phyloP scores from a whole-genome alignment of 2,113 vertebrate genomes.

The Tenebrosternarchus preto region DNA sequence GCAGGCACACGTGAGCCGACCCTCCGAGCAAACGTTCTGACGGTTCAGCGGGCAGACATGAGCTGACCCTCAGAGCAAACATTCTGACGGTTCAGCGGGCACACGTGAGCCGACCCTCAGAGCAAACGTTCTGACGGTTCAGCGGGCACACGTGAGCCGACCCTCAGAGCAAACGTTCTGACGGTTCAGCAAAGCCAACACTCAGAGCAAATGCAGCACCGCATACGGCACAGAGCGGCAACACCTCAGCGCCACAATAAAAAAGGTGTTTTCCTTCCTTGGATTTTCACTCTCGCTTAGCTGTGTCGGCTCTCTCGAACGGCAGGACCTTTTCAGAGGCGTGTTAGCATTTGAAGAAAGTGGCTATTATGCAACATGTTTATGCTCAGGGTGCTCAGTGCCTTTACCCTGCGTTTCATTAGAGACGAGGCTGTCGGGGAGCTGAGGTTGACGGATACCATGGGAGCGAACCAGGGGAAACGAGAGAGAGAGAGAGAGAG shows the following conservation, averaged over 20 bases:
- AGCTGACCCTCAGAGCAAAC: not conserved
- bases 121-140: not conserved
- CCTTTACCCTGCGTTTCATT: conserved; percentile 58
- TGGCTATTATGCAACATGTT: conserved; percentile 69
- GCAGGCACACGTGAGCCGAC: not conserved
- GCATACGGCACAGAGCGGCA: conserved; percentile 4
- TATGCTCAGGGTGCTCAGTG: conserved; percentile 61
- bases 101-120: conserved; percentile 5
- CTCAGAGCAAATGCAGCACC: not conserved
- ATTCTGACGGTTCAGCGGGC: not conserved
- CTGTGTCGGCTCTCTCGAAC: conserved; percentile 61
- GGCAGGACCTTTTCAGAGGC: conserved; percentile 70
- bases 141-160: not conserved
- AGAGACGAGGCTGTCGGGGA: conserved; percentile 52
- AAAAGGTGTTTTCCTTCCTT: conserved; percentile 53
- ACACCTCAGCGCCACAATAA: conserved; percentile 34
- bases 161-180: conserved; percentile 7
- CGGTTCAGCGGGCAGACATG: not conserved
- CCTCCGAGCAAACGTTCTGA: not conserved
- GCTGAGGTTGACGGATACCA: not conserved
- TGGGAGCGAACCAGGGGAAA: not conserved
- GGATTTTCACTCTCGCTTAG: conserved; percentile 46
- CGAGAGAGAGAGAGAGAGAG: not conserved
- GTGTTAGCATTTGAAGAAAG: conserved; percentile 72
- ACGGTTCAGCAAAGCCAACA: not conserved